These are phyloP conservation scores for Gymnogyps californianus DNA, from an alignment of 2,113 vertebrate species.

Conservation along the genomic window DNA sequence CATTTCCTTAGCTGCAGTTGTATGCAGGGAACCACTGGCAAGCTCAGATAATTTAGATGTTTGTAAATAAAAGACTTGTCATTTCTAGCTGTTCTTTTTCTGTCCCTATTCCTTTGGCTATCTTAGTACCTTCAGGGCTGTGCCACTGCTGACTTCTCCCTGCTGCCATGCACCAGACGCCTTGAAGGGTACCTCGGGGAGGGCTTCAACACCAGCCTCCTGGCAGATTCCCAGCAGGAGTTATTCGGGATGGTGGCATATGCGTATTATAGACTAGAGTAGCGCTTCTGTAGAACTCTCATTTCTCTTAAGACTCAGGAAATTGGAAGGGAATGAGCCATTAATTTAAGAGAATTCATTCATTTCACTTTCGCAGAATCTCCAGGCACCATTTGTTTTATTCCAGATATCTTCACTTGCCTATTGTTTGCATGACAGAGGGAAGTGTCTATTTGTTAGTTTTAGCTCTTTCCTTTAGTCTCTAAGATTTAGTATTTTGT, in stretches of 20 bases:
- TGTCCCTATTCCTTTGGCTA: background rate
- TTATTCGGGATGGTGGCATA: fast-evolving
- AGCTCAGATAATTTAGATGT: background rate
- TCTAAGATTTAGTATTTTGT: background rate
- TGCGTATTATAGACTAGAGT: background rate
- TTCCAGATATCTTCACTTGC: background rate
- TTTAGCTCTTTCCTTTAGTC: background rate
- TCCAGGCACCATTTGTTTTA: background rate
- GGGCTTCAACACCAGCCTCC: background rate
- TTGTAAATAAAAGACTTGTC: background rate
- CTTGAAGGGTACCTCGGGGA: background rate
- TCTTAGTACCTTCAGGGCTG: background rate
- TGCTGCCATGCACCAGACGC: fast-evolving
- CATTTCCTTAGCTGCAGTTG: background rate
- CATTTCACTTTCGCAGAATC: background rate
- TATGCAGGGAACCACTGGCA: background rate
- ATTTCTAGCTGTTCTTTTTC: background rate
- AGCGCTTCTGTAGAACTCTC: background rate
- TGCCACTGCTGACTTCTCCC: background rate
- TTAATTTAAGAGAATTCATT: background rate
- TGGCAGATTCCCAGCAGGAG: background rate
- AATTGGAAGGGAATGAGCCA: background rate
- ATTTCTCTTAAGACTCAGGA: background rate
- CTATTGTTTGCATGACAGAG: background rate
- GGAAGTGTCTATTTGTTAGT: background rate